Evolutionary conservation across 2,797 vertebrate species (phyloP), one percentile per base, ranked within the genome.

Genomic region (Tragelaphus eurycerus): DNA sequence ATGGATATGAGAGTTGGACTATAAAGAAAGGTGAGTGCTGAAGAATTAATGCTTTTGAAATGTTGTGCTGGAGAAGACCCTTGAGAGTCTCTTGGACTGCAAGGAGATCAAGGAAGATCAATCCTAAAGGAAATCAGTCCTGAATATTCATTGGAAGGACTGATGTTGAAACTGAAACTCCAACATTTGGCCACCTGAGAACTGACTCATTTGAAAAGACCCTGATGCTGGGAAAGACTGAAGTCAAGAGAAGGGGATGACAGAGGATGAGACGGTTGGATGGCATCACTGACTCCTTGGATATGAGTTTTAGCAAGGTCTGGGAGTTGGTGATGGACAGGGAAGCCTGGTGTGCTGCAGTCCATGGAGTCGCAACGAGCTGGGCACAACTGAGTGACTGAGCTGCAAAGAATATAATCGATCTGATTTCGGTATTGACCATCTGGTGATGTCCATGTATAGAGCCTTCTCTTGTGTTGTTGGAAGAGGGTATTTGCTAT

Each of bases 321-420:
- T 38, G 34, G 34, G 19, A 23, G 34, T 21, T 71, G 34, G 67
- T 38, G 34, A 23, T 34, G 67, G 34, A 21, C 34, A 71, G 9
- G 67, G 67, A 38, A 6, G 67, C 67, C 67, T 71, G 34, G 34
- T 38, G 67, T 71, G 67, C 67, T 71, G 19, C 34, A 38, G 67
- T 38, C 34, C 67, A 71, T 38, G 34, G 64, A 11, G 4, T 19
- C 0, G 2, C 16, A 64, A n/a, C 0, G 4, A 67, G 31, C 5
- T 34, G 62, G 31, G 16, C 31, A 67, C 31, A n/a, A 67, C 31
- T 64, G 62, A 34, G 62, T 67, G n/a, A 34, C 62, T 67, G 62
- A 34, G 9, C 62, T 62, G 34, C 34, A 38, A 38, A 38, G 34
- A 38, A 38, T 38, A 38, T 38, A 38, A 38, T 38, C 34, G 34